Base-by-base conservation (phyloP, 2,888 invertebrate species). In the Chelonus formosanus region DNA sequence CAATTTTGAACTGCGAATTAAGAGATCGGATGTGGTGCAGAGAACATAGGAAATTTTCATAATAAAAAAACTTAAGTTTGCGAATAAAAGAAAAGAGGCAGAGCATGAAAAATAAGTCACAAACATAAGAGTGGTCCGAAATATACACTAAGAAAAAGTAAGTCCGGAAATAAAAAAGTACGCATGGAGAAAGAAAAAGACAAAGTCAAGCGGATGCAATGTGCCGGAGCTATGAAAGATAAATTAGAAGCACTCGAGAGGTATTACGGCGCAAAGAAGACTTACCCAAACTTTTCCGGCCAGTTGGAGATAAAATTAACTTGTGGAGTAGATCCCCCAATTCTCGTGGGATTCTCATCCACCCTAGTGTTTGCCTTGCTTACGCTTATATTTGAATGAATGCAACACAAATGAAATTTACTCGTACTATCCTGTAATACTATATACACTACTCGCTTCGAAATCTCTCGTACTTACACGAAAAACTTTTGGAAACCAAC, bases 281-380 rank as follows among this genome's bases (percentile, higher is more conserved):
- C 50, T 40, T 36, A 47, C 54, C 35, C 54, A 48, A 62, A 53
- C 52, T 43, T 56, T 56, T 56, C 36, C 45, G 47, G 34, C 36
- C 52, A 43, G 60, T 54, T 43, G 55, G 70, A 72, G 75, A 76
- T 76, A 74, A 75, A 75, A 77, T 77, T 77, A 77, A 76, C 76
- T 73, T 71, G 73, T 72, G 69, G 71, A 69, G 48, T 55, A 44
- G 63, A 10, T 60, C 10, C 63, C 35, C 36, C 10, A 47, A 44
- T 64, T 53, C 63, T 66, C 61, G 7, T 55, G 44, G 54, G 55
- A 50, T 56, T 44, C 57, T 60, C 66, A 36, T 50, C 60, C 43
- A 40, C 63, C 31, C 54, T 5, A 40, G 53, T 34, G 45, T 43
- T 52, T 35, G 34, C n/a, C 45, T 34, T 34, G 34, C 20, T 56